Conservation (phyloP, 2,113 vertebrate genomes). For the Myanophis thanlyinensis region DNA sequence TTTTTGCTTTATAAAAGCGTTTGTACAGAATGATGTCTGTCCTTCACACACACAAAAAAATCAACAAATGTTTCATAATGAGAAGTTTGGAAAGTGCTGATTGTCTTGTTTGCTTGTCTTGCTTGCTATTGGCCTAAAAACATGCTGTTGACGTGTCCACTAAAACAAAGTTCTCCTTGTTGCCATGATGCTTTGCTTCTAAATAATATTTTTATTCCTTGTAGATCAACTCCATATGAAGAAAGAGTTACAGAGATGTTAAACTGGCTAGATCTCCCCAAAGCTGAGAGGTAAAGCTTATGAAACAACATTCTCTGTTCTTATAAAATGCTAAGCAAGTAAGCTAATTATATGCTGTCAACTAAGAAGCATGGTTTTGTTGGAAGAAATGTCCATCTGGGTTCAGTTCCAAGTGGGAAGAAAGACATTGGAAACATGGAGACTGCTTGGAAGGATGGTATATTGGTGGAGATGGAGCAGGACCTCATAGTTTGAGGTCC, state of each 20-base stretch:
- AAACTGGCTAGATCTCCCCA: slow-evolving; percentile 71
- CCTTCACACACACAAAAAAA: background rate
- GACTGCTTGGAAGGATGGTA: too few species aligned
- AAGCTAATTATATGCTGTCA: background rate
- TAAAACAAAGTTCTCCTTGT: background rate
- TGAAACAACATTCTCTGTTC: background rate
- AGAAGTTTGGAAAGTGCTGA: background rate
- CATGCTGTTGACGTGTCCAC: background rate
- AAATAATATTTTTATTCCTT: background rate
- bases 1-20: background rate
- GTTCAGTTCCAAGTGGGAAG: too few species aligned
- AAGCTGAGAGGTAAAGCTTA: slow-evolving; percentile 67
- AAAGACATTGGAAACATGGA: too few species aligned
- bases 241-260: slow-evolving; percentile 67
- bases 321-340: slow-evolving; percentile 1
- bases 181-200: background rate
- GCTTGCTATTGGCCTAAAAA: background rate
- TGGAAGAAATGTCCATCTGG: too few species aligned
- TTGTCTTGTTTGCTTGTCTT: background rate
- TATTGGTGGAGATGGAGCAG: too few species aligned
- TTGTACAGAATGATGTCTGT: background rate
- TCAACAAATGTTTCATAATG: background rate
- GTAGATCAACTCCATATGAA: slow-evolving; percentile 61
- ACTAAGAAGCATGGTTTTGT: background rate
- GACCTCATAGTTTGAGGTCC: too few species aligned